Conservation (phyloP, 2,888 invertebrate genomes). For the Metellina segmentata region DNA sequence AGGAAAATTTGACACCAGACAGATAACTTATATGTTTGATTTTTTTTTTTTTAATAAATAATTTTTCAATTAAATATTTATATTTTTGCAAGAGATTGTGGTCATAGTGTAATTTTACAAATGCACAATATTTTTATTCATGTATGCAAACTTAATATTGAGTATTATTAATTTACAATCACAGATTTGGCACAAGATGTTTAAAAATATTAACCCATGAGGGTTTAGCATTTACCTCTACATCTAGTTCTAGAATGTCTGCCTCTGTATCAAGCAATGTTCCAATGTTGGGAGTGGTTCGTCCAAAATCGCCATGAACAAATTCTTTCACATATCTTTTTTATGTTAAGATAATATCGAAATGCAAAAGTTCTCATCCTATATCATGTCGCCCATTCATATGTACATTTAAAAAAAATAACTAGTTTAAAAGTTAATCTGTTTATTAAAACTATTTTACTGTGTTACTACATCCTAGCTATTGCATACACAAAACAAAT, state of each 20-base stretch:
- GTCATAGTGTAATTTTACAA: background rate
- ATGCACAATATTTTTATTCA: background rate
- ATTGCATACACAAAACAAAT: too few relatives aligned
- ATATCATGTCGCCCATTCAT: too few relatives aligned
- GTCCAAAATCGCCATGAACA: slow-evolving; percentile 96
- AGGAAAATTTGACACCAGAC: too few relatives aligned
- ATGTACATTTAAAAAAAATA: too few relatives aligned
- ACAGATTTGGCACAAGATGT: background rate
- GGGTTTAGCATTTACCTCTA: slow-evolving; percentile 68
- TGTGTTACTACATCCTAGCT: too few relatives aligned
- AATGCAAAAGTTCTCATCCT: too few relatives aligned
- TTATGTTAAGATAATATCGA: background rate
- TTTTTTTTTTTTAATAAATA: too few relatives aligned
- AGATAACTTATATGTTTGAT: too few relatives aligned
- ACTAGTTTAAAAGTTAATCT: too few relatives aligned
- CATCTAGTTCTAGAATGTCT: slow-evolving; percentile 92
- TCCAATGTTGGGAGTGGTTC: slow-evolving; percentile 90
- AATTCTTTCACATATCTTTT: slow-evolving; percentile 95
- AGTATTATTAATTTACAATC: background rate
- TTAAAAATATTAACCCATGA: background rate
- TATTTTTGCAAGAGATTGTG: too few relatives aligned
- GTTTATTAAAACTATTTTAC: too few relatives aligned
- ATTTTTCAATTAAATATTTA: too few relatives aligned
- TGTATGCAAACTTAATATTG: background rate
- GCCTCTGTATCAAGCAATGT: slow-evolving; percentile 85